These are phyloP conservation scores for Troides aeacus DNA, from an alignment of 2,888 invertebrate genomes.

Conservation along the genomic window DNA sequence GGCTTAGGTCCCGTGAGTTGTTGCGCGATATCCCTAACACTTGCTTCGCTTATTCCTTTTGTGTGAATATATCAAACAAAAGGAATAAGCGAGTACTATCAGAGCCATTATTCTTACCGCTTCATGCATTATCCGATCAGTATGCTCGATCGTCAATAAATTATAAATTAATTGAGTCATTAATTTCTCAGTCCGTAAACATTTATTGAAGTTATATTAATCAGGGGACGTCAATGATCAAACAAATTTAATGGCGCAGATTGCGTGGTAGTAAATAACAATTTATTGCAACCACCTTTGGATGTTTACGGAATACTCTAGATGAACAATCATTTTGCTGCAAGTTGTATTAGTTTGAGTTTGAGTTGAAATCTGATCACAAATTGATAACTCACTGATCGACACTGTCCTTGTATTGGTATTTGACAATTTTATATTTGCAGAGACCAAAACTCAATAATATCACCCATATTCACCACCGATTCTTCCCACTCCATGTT, in stretches of 20 bases:
- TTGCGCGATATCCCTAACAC: no score
- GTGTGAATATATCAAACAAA: no score
- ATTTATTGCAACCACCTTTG: slow-evolving; percentile 22
- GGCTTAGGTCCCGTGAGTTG: no score
- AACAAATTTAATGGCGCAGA: slow-evolving; percentile 21
- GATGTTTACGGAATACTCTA: slow-evolving; percentile 5
- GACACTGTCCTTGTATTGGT: no score
- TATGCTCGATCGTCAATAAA: slow-evolving; percentile 6
- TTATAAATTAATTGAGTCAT: slow-evolving; percentile 18
- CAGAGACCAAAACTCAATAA: no score
- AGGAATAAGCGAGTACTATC: background rate
- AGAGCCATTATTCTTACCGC: background rate
- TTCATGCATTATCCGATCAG: background rate
- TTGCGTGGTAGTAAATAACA: slow-evolving; percentile 7
- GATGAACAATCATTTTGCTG: background rate
- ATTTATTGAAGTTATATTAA: slow-evolving; percentile 20
- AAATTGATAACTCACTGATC: background rate
- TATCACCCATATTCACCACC: no score
- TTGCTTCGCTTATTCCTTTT: no score
- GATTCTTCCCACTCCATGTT: no score
- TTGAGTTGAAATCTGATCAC: background rate
- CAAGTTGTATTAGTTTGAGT: no score
- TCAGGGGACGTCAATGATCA: slow-evolving; percentile 18
- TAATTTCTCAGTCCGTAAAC: slow-evolving; percentile 5
- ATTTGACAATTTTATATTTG: no score